Evolutionary conservation across 37 sponge, comb jelly and placozoan species (phyloP).

Genomic region (Halisarca cf. caerulea): DNA sequence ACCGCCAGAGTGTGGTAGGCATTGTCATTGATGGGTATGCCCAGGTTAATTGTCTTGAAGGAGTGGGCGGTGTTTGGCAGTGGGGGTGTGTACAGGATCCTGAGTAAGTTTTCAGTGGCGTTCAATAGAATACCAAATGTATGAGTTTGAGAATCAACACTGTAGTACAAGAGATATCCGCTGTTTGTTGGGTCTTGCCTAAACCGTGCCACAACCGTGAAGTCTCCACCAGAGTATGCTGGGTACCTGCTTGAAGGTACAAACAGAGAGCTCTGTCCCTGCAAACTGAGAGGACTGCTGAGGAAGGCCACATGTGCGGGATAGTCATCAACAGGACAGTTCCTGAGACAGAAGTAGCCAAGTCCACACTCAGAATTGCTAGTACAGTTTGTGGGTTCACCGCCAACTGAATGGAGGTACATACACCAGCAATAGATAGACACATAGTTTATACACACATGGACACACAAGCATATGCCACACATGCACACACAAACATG

Average conservation of each 20-base stretch:
- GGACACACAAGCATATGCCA: too few relatives aligned
- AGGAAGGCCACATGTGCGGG: conserved; percentile 44
- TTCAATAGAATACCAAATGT: conserved; percentile 65
- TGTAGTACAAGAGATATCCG: conserved; percentile 70
- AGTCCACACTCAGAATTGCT: conserved; percentile 30
- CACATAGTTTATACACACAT: too few relatives aligned
- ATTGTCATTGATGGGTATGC: background rate
- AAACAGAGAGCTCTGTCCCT: conserved; percentile 39
- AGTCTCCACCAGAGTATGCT: conserved; percentile 5
- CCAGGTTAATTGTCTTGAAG: too few relatives aligned
- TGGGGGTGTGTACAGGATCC: background rate
- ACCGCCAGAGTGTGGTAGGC: conserved; percentile 23
- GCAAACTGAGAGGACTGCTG: conserved; percentile 23
- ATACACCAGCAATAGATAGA: too few relatives aligned
- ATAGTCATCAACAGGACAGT: conserved; percentile 53
- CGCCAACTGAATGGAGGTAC: too few relatives aligned
- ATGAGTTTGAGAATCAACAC: conserved; percentile 37
- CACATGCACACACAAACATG: too few relatives aligned
- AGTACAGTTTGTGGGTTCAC: background rate
- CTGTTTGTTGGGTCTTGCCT: conserved; percentile 48
- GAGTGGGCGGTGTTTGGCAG: too few relatives aligned
- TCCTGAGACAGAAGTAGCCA: conserved; percentile 32
- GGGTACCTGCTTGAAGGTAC: conserved; percentile 46
- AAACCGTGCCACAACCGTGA: conserved; percentile 56
- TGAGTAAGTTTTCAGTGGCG: background rate